Evolutionary conservation across 2,888 invertebrate species (phyloP), one percentile per base, ranked within the genome.

Genomic region (Pristionchus japonicus): DNA sequence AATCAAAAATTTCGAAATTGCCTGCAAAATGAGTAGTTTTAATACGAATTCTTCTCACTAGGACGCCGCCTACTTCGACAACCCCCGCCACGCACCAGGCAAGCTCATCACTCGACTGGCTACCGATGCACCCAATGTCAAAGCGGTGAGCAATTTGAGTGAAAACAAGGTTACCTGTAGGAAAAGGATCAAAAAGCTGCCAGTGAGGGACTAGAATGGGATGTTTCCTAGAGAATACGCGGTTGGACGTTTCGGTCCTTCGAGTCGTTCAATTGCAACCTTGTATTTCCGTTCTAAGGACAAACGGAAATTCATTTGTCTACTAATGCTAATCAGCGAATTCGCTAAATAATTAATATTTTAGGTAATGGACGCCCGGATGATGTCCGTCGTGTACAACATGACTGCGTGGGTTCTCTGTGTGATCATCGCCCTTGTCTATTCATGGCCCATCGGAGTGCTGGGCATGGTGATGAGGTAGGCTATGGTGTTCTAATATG

Each of bases 391-490:
- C 17, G 90, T 95, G 49, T 94, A 95, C 91, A 92, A 92, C 47
- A 15, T 94, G 37, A 86, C 86, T 1, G 94, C 94, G 84, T 92
- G 95, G 40, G 91, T 93, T 34, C 91, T 94, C 4, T 94, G 94
- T 47, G 88, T 95, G 31, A 90, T 94, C 37, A 93, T 95, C 34
- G 95, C 95, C 0, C 94, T 95, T 88, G 89, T 94, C 74, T 95
- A 93, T 89, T 94, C 95, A 83, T 95, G 95, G 95, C 94, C 95
- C 88, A 91, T 95, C 57, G 94, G 95, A 40, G 92, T 95, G 20
- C 87, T 95, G 15, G 94, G 94, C 7, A 94, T 94, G 88, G 89
- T 94, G 6, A 95, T 95, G 7, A 92, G 95, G 84, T 82, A 37
- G 31, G 37, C 40, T 43, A 82, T 34, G n/a, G n/a, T n/a, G n/a